Percentiles rank a stretch among this genome's conserved stretches.
Evolutionary conservation across 2,113 vertebrate genomes (phyloP).

Genomic region (Onychorhynchus coronatus): DNA sequence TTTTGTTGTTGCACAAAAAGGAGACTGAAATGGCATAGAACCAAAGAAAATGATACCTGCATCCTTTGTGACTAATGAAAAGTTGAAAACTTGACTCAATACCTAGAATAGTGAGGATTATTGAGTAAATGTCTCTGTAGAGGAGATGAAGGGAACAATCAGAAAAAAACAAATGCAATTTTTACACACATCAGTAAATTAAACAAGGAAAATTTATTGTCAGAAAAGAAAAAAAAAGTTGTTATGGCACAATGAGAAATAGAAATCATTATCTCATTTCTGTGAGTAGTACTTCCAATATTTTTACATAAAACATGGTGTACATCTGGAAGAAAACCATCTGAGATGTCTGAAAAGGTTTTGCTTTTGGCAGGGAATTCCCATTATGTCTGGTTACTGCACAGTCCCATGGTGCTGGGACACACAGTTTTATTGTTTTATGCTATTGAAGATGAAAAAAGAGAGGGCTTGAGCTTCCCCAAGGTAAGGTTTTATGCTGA

Average conservation of each 20-base stretch:
- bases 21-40: not conserved
- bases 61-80: not conserved
- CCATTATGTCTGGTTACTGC: accelerated
- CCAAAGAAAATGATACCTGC: not conserved
- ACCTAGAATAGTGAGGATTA: not conserved
- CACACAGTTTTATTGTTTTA: not conserved
- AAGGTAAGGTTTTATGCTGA: not conserved
- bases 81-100: not conserved
- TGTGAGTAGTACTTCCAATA: not conserved
- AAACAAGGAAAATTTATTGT: not conserved
- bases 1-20: not conserved
- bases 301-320: not conserved
- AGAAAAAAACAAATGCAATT: not conserved
- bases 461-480: not conserved
- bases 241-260: not conserved
- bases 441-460: not conserved
- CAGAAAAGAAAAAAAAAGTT: not conserved
- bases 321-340: not conserved
- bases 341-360: not conserved
- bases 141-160: not conserved
- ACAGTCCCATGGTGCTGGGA: not conserved
- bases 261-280: not conserved
- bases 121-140: not conserved
- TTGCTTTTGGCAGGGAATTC: not conserved
- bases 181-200: not conserved